Evolutionary conservation across 2,888 invertebrate species (phyloP), one percentile per base, ranked within the genome.

Genomic region (Orchestes rusci): DNA sequence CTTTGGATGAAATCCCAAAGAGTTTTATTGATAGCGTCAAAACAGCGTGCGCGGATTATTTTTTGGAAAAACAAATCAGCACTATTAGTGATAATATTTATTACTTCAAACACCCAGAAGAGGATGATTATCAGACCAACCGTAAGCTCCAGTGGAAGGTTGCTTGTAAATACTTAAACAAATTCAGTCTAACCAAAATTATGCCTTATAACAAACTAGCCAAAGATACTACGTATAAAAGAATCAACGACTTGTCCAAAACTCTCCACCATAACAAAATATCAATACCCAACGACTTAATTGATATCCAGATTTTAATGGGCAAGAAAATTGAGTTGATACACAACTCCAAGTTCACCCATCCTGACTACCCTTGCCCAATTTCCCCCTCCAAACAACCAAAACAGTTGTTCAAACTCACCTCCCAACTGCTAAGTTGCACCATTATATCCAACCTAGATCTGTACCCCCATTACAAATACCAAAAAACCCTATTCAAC

Each of bases 51-150:
- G 75, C 79, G 0, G 63, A 73, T 32, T 76, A 76, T 55, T 90
- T 84, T 59, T 79, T 79, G 67, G 69, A 73, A 27, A 72, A 74
- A 43, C 88, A 88, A 64, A 77, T 77, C 45, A 68, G 73, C 52
- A 79, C 79, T 0, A 86, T 87, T 35, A 70, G 77, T 53, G 71
- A 76, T 43, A 87, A 86, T 59, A 74, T 86, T 37, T 66, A 68
- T 53, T 71, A 77, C 3, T 86, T 79, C 57, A 61, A 73, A 65
- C 33, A 68, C 32, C 67, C 36, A 19, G 33, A 34, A 27, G 34
- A 43, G 35, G 32, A 30, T 15, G 67, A 52, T 35, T 33, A 48
- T 19, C 40, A 41, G 34, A 50, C 59, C 45, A 45, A 57, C 31
- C 51, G 61, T 52, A 51, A 53, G 52, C 12, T 60, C 27, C 58